A percentile compares a stretch with the other conserved stretches of the same genome.
These are phyloP conservation scores for Dorcus parallelipipedus DNA, from an alignment of 2,888 invertebrate species.

Conservation along the genomic window DNA sequence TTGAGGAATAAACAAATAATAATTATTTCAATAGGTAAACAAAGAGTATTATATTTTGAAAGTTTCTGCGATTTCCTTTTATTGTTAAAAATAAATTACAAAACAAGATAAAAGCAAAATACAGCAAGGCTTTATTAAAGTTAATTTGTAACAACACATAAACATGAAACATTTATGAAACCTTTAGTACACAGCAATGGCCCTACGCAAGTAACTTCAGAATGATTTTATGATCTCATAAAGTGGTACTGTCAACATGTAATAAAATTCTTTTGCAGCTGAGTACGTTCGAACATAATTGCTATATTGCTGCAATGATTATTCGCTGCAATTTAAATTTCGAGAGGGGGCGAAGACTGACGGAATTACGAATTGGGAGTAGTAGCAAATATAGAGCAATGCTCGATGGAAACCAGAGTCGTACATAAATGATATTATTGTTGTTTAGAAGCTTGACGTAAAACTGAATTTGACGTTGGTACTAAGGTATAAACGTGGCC, in stretches of 20 bases:
- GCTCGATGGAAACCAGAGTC: too few species aligned
- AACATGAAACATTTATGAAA: slow-evolving; percentile 12
- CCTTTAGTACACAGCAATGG: slow-evolving; percentile 9
- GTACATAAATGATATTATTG: too few species aligned
- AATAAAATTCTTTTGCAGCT: slow-evolving; percentile 23
- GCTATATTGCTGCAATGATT: slow-evolving; percentile 12
- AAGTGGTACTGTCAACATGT: slow-evolving; percentile 29
- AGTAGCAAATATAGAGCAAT: neutral
- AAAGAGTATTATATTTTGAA: too few species aligned
- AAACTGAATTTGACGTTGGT: too few species aligned
- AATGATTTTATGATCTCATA: slow-evolving; percentile 30
- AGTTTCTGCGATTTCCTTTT: too few species aligned
- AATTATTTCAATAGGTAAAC: too few species aligned
- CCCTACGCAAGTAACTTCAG: slow-evolving; percentile 23
- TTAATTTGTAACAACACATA: slow-evolving; percentile 12
- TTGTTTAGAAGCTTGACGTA: too few species aligned
- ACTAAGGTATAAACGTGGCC: too few species aligned
- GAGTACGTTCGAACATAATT: slow-evolving; percentile 11
- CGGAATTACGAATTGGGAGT: slow-evolving; percentile 4
- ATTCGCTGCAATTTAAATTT: slow-evolving; percentile 6
- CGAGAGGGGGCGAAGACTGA: slow-evolving; percentile 1
- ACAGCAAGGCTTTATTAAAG: neutral
- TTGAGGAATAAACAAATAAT: too few species aligned
- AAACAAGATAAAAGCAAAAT: too few species aligned
- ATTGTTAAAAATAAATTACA: too few species aligned